Base-by-base conservation (phyloP, 2,888 invertebrate species). In the Thecophora atra region DNA sequence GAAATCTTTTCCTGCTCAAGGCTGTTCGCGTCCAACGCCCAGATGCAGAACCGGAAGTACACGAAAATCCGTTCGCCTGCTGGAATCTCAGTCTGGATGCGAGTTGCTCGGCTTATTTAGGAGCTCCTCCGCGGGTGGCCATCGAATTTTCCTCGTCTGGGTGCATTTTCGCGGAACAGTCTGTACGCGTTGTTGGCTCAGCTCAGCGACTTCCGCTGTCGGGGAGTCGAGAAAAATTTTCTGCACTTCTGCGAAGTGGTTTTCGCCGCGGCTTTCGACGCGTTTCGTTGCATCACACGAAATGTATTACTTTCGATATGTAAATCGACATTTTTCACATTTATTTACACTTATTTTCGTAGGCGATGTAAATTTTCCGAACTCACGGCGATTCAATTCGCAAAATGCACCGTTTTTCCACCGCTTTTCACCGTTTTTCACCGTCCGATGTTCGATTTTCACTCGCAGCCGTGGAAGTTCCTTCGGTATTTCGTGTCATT, bases 401-500 rank as follows among this genome's bases (percentile, higher is more conserved):
- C 15, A 68, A 21, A n/a, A 21, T 54, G 30, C 54, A 47, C 37
- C 58, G 28, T n/a, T n/a, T n/a, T n/a, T n/a, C n/a, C n/a, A n/a
- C n/a, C n/a, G n/a, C n/a, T n/a, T n/a, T n/a, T n/a, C n/a, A n/a
- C n/a, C n/a, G n/a, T 60, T 70, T 68, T 70, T 62, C 70, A 63
- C 70, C 51, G 52, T 52, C 37, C 21, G 30, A 62, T 28, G 37
- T 63, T 70, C 62, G 52, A 52, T 52, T 44, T 63, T 52, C 30
- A 26, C 62, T 47, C 62, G 19, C 47, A 71, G 74, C 74, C 74
- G 74, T 76, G 76, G 72, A 77, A 76, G 79, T 80, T 77, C 78
- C 76, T 77, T 77, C 77, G 77, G 76, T 79, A 79, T 79, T 80
- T 79, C 77, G 77, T 79, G 79, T 84, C 84, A 84, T 83, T 84